Percentiles rank a stretch among this genome's conserved stretches.
Evolutionary conservation across 2,888 invertebrate genomes (phyloP).

Genomic region (Drosophila multiciliata): DNA sequence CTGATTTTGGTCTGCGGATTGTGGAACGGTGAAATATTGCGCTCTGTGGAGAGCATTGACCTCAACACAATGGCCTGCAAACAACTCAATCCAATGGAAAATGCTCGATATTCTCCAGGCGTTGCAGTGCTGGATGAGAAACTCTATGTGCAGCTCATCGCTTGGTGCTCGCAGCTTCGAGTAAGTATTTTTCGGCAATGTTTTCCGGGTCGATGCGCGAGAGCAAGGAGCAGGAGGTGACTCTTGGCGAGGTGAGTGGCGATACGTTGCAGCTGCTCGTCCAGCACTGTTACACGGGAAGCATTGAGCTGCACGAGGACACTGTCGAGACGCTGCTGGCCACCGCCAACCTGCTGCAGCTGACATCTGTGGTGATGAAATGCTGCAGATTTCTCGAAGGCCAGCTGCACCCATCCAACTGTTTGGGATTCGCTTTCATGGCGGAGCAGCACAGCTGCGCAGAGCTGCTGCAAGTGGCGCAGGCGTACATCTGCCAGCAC

Average conservation of each 20-base stretch:
- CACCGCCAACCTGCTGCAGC: constrained; percentile 94
- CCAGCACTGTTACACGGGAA: constrained; percentile 94
- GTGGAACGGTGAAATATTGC: no score
- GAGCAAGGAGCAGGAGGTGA: constrained; percentile 92
- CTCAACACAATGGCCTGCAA: no score
- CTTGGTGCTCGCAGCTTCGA: constrained; percentile 94
- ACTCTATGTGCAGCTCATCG: no score
- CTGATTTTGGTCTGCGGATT: no score
- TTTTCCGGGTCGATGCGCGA: constrained; percentile 95
- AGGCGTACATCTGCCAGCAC: constrained; percentile 93
- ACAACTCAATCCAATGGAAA: no score
- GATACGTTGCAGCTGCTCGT: constrained; percentile 94
- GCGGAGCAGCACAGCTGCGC: constrained; percentile 96
- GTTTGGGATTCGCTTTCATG: constrained; percentile 96
- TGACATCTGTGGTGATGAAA: constrained; percentile 93
- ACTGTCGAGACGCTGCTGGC: constrained; percentile 94
- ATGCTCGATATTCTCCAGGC: no score
- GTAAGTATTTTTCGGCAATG: constrained; percentile 98
- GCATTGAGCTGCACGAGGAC: constrained; percentile 93
- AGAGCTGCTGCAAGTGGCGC: constrained; percentile 91
- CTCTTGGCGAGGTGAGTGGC: constrained; percentile 93
- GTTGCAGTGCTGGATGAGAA: no score
- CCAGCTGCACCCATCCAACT: constrained; percentile 93
- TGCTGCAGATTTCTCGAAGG: constrained; percentile 95
- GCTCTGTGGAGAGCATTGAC: no score